Base-by-base conservation (phyloP, 2,113 vertebrate genomes). In the Psettodes erumei region DNA sequence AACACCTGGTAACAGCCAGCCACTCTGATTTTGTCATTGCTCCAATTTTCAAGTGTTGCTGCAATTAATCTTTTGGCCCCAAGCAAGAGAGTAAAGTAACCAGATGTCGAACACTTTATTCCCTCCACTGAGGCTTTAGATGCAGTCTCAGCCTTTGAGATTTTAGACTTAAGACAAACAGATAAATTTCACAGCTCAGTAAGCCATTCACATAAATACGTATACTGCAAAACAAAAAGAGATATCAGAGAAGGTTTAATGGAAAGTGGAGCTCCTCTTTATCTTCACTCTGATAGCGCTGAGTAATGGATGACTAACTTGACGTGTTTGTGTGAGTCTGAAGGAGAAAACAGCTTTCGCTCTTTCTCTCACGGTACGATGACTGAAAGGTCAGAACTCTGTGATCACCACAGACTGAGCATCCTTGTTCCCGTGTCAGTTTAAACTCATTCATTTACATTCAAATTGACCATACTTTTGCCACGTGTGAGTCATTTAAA, bases 1-100 rank as follows among this genome's bases (percentile, higher is more conserved):
- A 88, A 88, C 71, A 72, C 53, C 60, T 35, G 28, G 6, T 59
- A 27, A 65, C 48, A 51, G 15, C 30, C 45, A 18, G 8, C 19
- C 15, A 6, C 33, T 53, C 5, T 38, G n/a, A 35, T 47, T n/a
- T 61, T 16, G 1, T 53, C 18, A 32, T 43, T 35, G 8, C 27
- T 67, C 37, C 32, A 35, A 5, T 45, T 55, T 40, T 62, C 16
- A 58, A 47, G 5, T 21, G 23, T 10, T 27, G 27, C 10, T 5
- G 8, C 15, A 40, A 11, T 51, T 23, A 19, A 25, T 40, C 18
- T 33, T 30, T 50, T 16, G 27, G 28, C 6, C 43, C 10, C 1
- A 16, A 7, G 18, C 2, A n/a, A n/a, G 27, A 8, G 1, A 32
- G 1, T 5, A 32, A 60, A n/a, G 2, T 5, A 38, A 8, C 15